Conservation (phyloP, 2,888 invertebrate genomes). For the Ceriagrion tenellum region DNA sequence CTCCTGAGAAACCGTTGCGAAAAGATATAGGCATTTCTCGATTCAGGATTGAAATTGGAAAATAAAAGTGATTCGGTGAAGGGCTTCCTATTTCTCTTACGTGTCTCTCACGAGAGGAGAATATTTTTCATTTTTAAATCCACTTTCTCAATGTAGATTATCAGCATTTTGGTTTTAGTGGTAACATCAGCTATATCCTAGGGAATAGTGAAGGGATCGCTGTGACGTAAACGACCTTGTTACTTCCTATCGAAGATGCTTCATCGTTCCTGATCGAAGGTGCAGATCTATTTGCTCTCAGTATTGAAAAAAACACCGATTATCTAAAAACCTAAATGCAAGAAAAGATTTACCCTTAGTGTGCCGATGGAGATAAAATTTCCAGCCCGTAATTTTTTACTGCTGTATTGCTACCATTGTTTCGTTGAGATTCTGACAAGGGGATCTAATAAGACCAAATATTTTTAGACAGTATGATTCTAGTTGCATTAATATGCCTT, state of each 20-base stretch:
- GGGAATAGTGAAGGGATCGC: background rate
- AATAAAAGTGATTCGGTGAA: background rate
- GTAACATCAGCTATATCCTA: background rate
- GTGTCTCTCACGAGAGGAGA: background rate
- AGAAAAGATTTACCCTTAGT: no score
- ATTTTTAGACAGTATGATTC: no score
- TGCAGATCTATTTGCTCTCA: no score
- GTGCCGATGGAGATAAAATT: no score
- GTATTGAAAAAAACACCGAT: no score
- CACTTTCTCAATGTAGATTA: background rate
- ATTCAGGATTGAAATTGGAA: background rate
- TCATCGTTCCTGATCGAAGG: background rate
- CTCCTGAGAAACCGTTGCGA: background rate
- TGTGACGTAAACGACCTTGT: background rate
- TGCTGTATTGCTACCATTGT: no score
- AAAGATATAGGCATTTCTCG: background rate
- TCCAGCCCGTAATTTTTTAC: no score
- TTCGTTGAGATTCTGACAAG: no score
- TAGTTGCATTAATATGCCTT: no score
- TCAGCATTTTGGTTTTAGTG: background rate
- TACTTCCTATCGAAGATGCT: background rate
- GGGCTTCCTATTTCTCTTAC: background rate
- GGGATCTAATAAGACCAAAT: no score
- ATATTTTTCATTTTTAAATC: background rate
- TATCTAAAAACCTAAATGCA: no score